Evolutionary conservation across 2,888 invertebrate species (phyloP), one percentile per base, ranked within the genome.

Genomic region (Blera fallax): DNA sequence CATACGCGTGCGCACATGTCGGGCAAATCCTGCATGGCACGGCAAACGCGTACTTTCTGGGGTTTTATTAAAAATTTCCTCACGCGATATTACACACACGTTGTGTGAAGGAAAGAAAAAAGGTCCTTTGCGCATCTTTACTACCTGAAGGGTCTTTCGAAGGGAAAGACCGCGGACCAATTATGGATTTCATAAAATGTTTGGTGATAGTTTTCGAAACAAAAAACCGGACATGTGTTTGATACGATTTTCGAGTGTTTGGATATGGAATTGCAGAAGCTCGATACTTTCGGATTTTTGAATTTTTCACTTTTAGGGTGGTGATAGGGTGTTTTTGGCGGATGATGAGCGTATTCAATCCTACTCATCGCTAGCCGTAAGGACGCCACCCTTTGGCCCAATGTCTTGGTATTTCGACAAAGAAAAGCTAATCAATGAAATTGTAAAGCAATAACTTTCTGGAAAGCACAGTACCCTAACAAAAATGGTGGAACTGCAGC

Each of bases 11-110:
- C 72, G 79, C 83, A 84, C 83, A 84, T 84, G 83, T 84, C 83
- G 79, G 79, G 83, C 82, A 83, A 83, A 83, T 72, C 82, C 82
- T 82, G 37, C 40, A 16, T 10, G 11, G 48, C 11, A 40, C 56
- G 72, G 11, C 29, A 29, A 34, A 16, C 65, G 67, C 79, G 73
- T 83, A 79, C 54, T 73, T 84, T 84, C 83, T 74, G 73, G 83
- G 79, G 83, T 79, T 84, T 83, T 84, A 84, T 84, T 74, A 74
- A 69, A 73, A 79, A 64, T 69, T 74, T 84, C 67, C 60, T 84
- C 73, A 37, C 73, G 62, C 62, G 83, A 83, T 79, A 74, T 83
- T 83, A 73, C 62, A 69, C 52, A 83, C 62, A 79, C 54, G 54
- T 74, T 65, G 52, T 27, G 21, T 10, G 8, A 37, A 52, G 16